Conservation (phyloP, 2,888 invertebrate species). For the Acanthacorydalis orientalis region DNA sequence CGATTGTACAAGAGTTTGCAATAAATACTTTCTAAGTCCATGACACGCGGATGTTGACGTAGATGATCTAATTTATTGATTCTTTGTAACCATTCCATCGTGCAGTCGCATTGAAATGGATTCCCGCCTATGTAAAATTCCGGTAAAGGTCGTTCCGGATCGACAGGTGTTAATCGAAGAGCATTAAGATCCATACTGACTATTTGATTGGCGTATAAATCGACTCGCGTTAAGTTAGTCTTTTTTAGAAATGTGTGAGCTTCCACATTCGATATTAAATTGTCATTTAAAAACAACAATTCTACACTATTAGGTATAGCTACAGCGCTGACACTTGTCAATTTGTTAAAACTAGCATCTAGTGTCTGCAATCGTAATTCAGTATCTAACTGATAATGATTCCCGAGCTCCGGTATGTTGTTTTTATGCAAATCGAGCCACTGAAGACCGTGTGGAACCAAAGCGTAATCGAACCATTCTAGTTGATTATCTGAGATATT, state of each 20-base stretch:
- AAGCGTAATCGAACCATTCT: conserved; percentile 74
- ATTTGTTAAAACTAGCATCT: conserved; percentile 81
- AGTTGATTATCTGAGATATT: conserved; percentile 85
- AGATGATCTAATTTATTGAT: conserved; percentile 72
- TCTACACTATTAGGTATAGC: conserved; percentile 75
- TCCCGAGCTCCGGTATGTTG: conserved; percentile 60
- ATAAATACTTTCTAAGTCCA: conserved; percentile 79
- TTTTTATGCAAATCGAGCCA: conserved; percentile 86
- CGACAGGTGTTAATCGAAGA: conserved; percentile 63
- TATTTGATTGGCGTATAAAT: conserved; percentile 84
- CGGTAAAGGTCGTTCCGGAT: conserved; percentile 56
- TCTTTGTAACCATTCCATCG: conserved; percentile 88
- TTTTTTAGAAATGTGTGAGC: conserved; percentile 81
- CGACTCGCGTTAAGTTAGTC: conserved; percentile 74
- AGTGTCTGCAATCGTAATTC: conserved; percentile 64
- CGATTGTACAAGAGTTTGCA: conserved; percentile 76
- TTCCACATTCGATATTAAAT: conserved; percentile 69
- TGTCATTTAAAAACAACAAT: conserved; percentile 75
- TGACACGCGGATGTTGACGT: conserved; percentile 75
- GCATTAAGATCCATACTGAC: conserved; percentile 81
- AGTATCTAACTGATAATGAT: conserved; percentile 50
- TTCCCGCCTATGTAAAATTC: conserved; percentile 89
- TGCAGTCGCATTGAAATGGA: conserved; percentile 88
- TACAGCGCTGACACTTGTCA: conserved; percentile 55
- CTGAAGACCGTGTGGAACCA: conserved; percentile 65